Evolutionary conservation across 2,888 invertebrate species (phyloP).

Genomic region (Cacoxenus indagator): DNA sequence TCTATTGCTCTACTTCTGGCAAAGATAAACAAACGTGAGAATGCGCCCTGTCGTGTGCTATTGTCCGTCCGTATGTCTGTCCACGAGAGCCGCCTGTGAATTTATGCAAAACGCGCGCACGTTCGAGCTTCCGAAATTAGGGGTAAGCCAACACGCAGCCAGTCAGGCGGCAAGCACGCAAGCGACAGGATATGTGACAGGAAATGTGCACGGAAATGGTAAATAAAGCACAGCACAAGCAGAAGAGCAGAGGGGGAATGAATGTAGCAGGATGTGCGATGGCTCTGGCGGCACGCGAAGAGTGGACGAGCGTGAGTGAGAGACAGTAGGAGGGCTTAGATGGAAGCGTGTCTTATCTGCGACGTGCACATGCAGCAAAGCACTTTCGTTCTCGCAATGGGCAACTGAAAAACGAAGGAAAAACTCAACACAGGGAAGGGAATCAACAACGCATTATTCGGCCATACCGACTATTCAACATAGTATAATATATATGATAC

Average conservation of each 20-base stretch:
- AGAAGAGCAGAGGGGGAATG: not conserved
- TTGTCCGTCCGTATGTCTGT: not conserved
- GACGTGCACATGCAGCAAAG: conserved; percentile 8
- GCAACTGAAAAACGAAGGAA: not conserved
- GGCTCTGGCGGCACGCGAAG: not conserved
- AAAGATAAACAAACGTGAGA: not conserved
- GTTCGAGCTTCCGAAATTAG: conserved; percentile 3
- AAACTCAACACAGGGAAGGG: no score
- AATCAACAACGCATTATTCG: no score
- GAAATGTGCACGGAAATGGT: conserved; percentile 17
- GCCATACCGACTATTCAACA: no score
- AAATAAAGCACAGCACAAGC: conserved; percentile 15
- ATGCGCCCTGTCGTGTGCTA: not conserved
- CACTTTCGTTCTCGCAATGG: conserved; percentile 1
- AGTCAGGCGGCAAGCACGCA: not conserved
- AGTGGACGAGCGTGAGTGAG: not conserved
- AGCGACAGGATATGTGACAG: conserved; percentile 19
- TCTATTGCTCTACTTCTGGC: not conserved
- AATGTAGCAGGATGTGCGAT: not conserved
- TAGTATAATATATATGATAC: no score
- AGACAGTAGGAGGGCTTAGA: not conserved
- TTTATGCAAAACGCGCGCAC: conserved; percentile 18
- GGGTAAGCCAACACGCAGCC: conserved; percentile 4
- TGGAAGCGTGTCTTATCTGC: conserved; percentile 15
- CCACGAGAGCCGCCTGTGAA: not conserved